Evolutionary conservation across 2,888 invertebrate species (phyloP).

Genomic region (Podabrus alpinus): DNA sequence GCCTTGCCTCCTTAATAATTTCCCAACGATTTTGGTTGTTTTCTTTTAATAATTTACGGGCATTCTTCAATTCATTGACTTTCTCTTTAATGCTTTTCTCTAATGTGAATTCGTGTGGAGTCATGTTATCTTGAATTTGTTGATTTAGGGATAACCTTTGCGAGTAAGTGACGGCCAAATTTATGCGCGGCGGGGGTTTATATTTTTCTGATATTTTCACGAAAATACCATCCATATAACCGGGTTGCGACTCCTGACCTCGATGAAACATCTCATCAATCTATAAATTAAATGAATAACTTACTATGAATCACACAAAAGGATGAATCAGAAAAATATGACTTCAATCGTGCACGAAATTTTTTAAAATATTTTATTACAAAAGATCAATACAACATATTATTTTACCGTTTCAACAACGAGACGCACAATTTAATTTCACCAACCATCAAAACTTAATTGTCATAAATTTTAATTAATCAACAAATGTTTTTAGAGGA

Average conservation of each 20-base stretch:
- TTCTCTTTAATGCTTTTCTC: slow-evolving; percentile 74
- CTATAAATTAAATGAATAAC: slow-evolving; percentile 21
- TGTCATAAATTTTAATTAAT: slow-evolving; percentile 11
- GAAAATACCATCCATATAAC: slow-evolving; percentile 82
- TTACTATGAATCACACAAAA: slow-evolving; percentile 23
- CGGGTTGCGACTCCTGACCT: slow-evolving; percentile 50
- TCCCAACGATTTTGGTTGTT: slow-evolving; percentile 66
- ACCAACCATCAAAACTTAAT: slow-evolving; percentile 9
- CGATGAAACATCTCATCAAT: slow-evolving; percentile 41
- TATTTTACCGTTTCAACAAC: background rate
- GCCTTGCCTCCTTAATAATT: slow-evolving; percentile 62
- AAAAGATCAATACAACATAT: background rate
- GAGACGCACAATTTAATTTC: background rate
- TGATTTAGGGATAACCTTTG: slow-evolving; percentile 60
- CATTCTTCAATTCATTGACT: slow-evolving; percentile 71
- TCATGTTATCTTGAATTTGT: slow-evolving; percentile 60
- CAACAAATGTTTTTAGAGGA: background rate
- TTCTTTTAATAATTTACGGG: slow-evolving; percentile 66
- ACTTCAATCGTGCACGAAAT: background rate
- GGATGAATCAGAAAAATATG: slow-evolving; percentile 30
- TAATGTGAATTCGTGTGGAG: slow-evolving; percentile 73
- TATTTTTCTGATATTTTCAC: slow-evolving; percentile 89
- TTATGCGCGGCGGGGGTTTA: slow-evolving; percentile 76
- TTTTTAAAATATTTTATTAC: background rate
- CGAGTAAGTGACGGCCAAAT: slow-evolving; percentile 62